Evolutionary conservation across 2,888 invertebrate genomes (phyloP).

Genomic region (Phorcus lineatus): DNA sequence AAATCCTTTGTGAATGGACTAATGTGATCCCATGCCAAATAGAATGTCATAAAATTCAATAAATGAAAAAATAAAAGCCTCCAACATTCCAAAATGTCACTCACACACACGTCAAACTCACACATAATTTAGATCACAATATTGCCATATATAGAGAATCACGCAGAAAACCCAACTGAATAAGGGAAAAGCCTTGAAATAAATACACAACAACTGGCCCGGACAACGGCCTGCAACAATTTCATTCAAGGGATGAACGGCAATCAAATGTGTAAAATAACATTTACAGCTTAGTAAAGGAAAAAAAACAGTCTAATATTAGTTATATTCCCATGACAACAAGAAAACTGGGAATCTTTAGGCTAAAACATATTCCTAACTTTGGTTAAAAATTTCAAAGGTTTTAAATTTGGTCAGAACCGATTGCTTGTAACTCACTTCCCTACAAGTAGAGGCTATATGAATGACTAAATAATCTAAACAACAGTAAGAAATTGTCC

Average conservation of each 20-base stretch:
- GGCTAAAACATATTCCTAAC: neutral
- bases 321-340: neutral
- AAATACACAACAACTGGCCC: constrained; percentile 10
- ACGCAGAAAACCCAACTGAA: constrained; percentile 29
- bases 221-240: neutral
- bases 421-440: neutral
- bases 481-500: neutral
- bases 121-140: constrained; percentile 44
- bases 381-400: neutral
- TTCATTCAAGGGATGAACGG: constrained; percentile 10
- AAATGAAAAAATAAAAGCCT: constrained; percentile 32
- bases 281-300: constrained; percentile 8
- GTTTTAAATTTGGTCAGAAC: neutral
- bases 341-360: neutral
- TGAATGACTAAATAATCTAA: neutral
- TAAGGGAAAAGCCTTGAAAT: neutral
- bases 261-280: constrained; percentile 3
- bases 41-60: constrained; percentile 26
- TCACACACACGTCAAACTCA: constrained; percentile 40
- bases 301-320: neutral
- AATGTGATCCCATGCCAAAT: constrained; percentile 21
- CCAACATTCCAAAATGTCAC: constrained; percentile 33
- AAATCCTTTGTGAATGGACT: constrained; percentile 3
- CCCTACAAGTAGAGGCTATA: too few relatives aligned
- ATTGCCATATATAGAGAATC: constrained; percentile 44